phyloP scores from a whole-genome alignment of 37 sponge, comb jelly and placozoan species.

The Hexactinellida sp. region DNA sequence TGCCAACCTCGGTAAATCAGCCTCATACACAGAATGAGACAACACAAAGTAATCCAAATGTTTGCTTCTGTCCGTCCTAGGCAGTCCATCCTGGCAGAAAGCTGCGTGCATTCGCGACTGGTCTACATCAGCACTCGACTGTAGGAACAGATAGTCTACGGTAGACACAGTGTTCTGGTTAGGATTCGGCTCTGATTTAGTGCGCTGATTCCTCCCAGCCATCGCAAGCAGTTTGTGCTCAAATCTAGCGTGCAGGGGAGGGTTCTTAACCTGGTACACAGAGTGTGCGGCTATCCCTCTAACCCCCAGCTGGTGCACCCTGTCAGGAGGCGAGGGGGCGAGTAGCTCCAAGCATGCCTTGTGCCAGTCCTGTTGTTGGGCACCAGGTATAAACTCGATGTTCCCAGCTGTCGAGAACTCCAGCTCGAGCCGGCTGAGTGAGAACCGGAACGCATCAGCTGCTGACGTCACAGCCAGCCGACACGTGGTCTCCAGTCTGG shows the following conservation, averaged over 20 bases:
- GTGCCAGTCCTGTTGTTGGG: background rate
- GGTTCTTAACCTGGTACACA: background rate
- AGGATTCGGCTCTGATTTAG: background rate
- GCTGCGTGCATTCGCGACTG: background rate
- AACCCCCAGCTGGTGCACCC: background rate
- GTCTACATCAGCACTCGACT: background rate
- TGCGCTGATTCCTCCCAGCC: background rate
- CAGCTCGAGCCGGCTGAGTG: too few species aligned
- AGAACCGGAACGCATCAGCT: background rate
- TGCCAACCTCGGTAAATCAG: background rate
- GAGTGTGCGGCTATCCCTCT: background rate
- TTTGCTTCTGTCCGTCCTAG: background rate
- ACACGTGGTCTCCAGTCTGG: background rate
- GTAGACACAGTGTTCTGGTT: background rate
- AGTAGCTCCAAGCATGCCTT: background rate
- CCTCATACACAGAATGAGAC: background rate
- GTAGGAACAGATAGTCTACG: background rate
- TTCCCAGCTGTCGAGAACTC: too few species aligned
- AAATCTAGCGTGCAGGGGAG: background rate
- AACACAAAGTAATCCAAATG: background rate
- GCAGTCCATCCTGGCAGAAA: background rate
- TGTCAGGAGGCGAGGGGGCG: constrained; percentile 1
- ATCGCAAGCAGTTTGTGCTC: background rate
- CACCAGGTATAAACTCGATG: background rate
- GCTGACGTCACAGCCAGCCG: background rate